Evolutionary conservation across 2,888 invertebrate species (phyloP).

Genomic region (Thysanoteuthis rhombus): DNA sequence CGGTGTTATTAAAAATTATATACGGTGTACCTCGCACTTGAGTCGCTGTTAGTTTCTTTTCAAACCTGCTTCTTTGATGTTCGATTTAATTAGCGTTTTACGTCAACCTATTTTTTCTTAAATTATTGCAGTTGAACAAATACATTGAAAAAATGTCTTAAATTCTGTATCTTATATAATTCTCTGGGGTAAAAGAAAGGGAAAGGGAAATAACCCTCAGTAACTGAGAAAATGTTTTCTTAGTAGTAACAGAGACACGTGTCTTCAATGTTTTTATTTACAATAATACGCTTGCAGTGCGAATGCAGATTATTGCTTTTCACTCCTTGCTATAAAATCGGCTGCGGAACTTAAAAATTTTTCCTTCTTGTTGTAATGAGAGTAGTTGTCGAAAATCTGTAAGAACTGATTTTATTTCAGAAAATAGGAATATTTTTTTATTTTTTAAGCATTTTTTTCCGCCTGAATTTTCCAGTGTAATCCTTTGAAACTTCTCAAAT

Average conservation of each 20-base stretch:
- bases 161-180: neutral
- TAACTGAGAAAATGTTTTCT: neutral
- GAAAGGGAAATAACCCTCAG: neutral
- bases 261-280: neutral
- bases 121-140: neutral
- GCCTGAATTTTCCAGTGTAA: too few species aligned
- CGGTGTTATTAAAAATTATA: neutral
- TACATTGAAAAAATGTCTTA: neutral
- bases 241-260: neutral
- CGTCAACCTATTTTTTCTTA: neutral
- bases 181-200: neutral
- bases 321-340: neutral
- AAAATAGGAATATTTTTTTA: too few species aligned
- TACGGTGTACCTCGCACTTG: neutral
- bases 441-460: too few species aligned
- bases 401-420: too few species aligned
- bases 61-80: neutral
- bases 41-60: neutral
- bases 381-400: too few species aligned
- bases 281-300: neutral
- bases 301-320: neutral
- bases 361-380: neutral
- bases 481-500: too few species aligned
- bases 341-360: neutral
- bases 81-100: neutral